These are phyloP conservation scores for Asbolus verrucosus DNA, from an alignment of 1,140 invertebrate genomes.

Conservation along the genomic window DNA sequence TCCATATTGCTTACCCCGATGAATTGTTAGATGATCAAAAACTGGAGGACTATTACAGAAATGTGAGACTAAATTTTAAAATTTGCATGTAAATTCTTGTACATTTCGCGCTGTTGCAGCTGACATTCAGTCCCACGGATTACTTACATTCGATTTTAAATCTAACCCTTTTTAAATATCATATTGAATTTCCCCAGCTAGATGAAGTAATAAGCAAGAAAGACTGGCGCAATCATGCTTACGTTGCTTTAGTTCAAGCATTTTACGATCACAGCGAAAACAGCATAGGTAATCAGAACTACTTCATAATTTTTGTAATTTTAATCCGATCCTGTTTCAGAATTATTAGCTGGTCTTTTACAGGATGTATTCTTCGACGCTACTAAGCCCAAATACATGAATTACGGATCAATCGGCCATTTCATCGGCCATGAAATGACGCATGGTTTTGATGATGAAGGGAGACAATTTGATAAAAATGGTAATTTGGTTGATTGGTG, in stretches of 20 bases:
- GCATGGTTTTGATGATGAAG: slow-evolving; percentile 86
- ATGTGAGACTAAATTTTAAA: too few relatives aligned
- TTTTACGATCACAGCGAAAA: slow-evolving; percentile 88
- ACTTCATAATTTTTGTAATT: not conserved
- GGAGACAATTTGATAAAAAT: slow-evolving; percentile 88
- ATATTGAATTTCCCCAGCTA: not conserved
- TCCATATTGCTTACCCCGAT: slow-evolving; percentile 66
- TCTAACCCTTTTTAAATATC: not conserved
- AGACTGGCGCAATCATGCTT: slow-evolving; percentile 83
- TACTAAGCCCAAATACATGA: slow-evolving; percentile 87
- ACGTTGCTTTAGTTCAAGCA: slow-evolving; percentile 84
- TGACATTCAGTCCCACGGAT: not conserved
- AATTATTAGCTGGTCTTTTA: slow-evolving; percentile 89
- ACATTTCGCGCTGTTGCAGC: too few relatives aligned
- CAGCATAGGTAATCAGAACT: slow-evolving; percentile 83
- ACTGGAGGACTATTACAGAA: slow-evolving; percentile 57
- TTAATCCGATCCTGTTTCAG: not conserved
- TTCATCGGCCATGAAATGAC: slow-evolving; percentile 73
- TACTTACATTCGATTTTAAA: slow-evolving; percentile 12
- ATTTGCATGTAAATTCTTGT: too few relatives aligned
- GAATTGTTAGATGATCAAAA: slow-evolving; percentile 66
- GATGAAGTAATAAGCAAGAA: slow-evolving; percentile 78
- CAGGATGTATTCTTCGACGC: slow-evolving; percentile 89
- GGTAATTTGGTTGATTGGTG: slow-evolving; percentile 79
- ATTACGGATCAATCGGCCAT: slow-evolving; percentile 89